Evolutionary conservation across 2,797 vertebrate species (phyloP).

Genomic region (Numenius phaeopus): DNA sequence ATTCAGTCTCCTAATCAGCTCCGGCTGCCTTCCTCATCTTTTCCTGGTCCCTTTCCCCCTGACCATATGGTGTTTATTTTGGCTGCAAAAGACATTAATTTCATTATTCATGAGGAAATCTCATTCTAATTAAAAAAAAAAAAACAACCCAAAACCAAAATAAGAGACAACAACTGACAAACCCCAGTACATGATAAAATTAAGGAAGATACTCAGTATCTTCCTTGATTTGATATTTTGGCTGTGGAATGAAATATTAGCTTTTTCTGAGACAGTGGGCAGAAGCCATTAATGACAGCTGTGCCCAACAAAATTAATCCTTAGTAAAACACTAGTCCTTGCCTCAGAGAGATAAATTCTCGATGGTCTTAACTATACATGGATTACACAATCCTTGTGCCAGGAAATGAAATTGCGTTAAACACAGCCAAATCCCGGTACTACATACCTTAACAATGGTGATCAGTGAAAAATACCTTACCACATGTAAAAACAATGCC

Average conservation of each 20-base stretch:
- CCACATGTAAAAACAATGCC: background rate
- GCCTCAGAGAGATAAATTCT: background rate
- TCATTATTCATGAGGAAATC: slow-evolving; percentile 41
- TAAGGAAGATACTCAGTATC: background rate
- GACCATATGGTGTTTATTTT: slow-evolving; percentile 60
- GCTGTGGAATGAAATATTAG: background rate
- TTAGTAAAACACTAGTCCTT: background rate
- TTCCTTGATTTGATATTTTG: background rate
- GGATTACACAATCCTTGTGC: background rate
- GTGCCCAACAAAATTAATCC: background rate
- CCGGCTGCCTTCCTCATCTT: slow-evolving; percentile 15
- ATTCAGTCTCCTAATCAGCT: background rate
- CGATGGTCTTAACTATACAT: background rate
- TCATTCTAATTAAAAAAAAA: background rate
- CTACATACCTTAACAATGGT: background rate
- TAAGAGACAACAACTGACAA: slow-evolving; percentile 6
- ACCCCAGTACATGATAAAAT: background rate
- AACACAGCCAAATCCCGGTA: background rate
- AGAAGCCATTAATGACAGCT: slow-evolving; percentile 29
- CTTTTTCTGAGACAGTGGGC: slow-evolving; percentile 18
- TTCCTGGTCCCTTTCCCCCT: slow-evolving; percentile 38
- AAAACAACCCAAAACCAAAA: background rate
- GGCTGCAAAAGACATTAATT: slow-evolving; percentile 54
- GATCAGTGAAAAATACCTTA: background rate
- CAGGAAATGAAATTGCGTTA: background rate